Evolutionary conservation across 2,113 vertebrate species (phyloP), one percentile per base, ranked within the genome.

Genomic region (Dipodomys ordii): DNA sequence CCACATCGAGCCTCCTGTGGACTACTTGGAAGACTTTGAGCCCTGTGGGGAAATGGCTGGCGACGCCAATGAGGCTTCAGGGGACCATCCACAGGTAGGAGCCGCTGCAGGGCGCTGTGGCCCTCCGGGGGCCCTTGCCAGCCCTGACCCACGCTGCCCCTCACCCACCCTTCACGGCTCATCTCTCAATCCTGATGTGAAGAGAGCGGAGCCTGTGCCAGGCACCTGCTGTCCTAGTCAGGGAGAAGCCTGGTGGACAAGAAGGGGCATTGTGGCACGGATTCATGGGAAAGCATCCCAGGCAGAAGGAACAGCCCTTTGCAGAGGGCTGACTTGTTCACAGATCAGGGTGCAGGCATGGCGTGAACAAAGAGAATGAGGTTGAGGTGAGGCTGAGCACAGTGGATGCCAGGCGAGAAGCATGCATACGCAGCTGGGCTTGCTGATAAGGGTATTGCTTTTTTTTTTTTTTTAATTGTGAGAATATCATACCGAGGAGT

Each of bases 11-110:
- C 99, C 99, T 69, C 98, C 98, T 92, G 91, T 90, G 35, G 95
- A 94, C 78, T 99, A 98, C 97, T 97, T 98, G 0, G 99, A 99
- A 30, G 99, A 99, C 94, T 99, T 98, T 98, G 99, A 99, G 96
- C 96, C 97, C 6, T 97, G 95, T 87, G 98, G 98, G 94, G 99
- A 98, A 46, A 30, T 98, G 85, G 96, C 88, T n/a, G 92, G 98
- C 97, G 98, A 99, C 96, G 97, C 98, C 96, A 81, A 95, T n/a
- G 95, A 53, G 15, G 68, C 83, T 77, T 44, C 96, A 82, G 80
- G 67, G 73, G 16, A 1, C 74, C 16, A 0, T 35, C 80, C 95
- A n/a, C 97, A 98, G 98, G 98, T 98, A 98, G 80, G 10, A 0
- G 65, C 28, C 20, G 39, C 57, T 77, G 32, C 7, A 19, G 68